phyloP scores from a whole-genome alignment of 2,113 vertebrate genomes.

The Megaleporinus macrocephalus region DNA sequence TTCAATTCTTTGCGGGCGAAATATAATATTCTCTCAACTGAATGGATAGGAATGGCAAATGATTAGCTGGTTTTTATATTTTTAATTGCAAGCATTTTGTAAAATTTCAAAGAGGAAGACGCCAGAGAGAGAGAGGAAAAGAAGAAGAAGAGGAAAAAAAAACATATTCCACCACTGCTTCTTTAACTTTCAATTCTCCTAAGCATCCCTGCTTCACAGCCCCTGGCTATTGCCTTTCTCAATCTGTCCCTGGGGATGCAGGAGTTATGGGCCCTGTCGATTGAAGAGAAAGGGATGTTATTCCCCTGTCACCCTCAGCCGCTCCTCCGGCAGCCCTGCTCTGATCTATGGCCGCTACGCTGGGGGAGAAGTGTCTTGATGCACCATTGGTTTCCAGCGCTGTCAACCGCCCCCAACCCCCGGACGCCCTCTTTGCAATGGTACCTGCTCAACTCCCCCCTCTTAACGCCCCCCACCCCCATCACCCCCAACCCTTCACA shows the following conservation, averaged over 20 bases:
- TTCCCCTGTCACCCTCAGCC: slow-evolving; percentile 95
- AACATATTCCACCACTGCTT: slow-evolving; percentile 67
- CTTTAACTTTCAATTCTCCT: slow-evolving; percentile 98
- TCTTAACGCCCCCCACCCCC: slow-evolving; percentile 13
- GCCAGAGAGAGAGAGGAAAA: neutral
- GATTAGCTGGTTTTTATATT: neutral
- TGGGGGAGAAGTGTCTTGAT: slow-evolving; percentile 78
- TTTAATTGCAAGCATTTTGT: neutral
- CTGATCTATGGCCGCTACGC: slow-evolving; percentile 91
- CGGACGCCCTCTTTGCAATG: slow-evolving; percentile 16
- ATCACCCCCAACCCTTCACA: slow-evolving; percentile 38
- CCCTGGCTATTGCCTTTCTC: slow-evolving; percentile 98
- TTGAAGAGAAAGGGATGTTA: slow-evolving; percentile 99
- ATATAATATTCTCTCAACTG: neutral
- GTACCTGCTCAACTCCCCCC: slow-evolving; percentile 31
- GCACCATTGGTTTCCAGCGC: slow-evolving; percentile 77
- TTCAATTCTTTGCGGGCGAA: neutral
- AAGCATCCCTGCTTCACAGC: slow-evolving; percentile 95
- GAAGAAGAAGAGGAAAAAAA: neutral
- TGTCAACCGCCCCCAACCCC: slow-evolving; percentile 64
- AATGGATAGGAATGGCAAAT: neutral
- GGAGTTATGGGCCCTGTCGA: slow-evolving; percentile 99
- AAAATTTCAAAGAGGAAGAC: slow-evolving; percentile 8
- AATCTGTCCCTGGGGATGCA: slow-evolving; percentile 98
- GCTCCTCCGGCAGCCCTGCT: slow-evolving; percentile 86